Conservation (phyloP, 2,888 invertebrate genomes). For the Silvanus unidentatus region DNA sequence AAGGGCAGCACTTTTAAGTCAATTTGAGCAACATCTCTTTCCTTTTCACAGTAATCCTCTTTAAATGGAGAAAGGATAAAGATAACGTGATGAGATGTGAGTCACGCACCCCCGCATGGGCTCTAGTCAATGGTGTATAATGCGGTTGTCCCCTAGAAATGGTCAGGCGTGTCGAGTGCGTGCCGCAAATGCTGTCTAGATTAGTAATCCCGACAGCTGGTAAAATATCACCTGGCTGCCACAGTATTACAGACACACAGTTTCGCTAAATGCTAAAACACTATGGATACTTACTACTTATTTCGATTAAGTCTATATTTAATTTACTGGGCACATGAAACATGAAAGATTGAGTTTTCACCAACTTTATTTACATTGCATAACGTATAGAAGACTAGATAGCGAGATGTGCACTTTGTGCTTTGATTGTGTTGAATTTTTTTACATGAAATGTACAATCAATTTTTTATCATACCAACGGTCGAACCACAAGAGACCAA, state of each 20-base stretch:
- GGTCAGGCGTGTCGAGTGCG: slow-evolving; percentile 26
- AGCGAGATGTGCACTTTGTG: no score
- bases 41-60: slow-evolving; percentile 3
- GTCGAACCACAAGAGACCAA: no score
- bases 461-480: no score
- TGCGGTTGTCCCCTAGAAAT: slow-evolving; percentile 12
- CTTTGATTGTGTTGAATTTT: no score
- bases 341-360: slow-evolving; percentile 1
- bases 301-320: no score
- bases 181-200: slow-evolving; percentile 23
- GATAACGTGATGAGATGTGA: slow-evolving; percentile 1
- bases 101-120: slow-evolving; percentile 5
- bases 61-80: slow-evolving; percentile 5
- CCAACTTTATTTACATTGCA: slow-evolving; percentile 2
- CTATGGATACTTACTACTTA: not conserved
- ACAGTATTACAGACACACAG: not conserved
- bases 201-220: slow-evolving; percentile 22
- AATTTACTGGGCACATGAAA: no score
- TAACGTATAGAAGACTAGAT: no score
- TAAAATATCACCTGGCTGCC: slow-evolving; percentile 19
- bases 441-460: no score
- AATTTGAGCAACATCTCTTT: slow-evolving; percentile 6
- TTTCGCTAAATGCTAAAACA: not conserved
- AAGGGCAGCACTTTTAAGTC: slow-evolving; percentile 4
- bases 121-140: not conserved